These are phyloP conservation scores for Penaeus monodon DNA, from an alignment of 2,888 invertebrate genomes.

Conservation along the genomic window DNA sequence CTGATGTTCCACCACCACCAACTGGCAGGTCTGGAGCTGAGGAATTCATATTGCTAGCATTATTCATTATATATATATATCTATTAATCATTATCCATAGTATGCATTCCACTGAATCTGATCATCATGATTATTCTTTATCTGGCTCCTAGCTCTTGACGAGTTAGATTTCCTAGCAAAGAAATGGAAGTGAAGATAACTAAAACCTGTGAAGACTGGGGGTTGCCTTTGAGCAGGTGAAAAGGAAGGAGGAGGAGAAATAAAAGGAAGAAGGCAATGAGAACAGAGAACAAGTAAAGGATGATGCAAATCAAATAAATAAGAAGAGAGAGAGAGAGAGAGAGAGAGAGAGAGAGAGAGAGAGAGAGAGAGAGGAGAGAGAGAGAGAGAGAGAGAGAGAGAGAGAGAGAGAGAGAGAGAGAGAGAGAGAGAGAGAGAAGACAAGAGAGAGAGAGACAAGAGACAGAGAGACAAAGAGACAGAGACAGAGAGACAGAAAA, in stretches of 20 bases:
- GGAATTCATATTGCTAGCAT: neutral
- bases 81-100: too few relatives aligned
- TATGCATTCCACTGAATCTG: too few relatives aligned
- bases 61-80: too few relatives aligned
- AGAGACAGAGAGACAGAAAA: neutral
- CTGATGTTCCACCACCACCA: constrained; percentile 51
- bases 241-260: neutral
- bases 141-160: too few relatives aligned
- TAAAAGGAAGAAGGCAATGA: neutral
- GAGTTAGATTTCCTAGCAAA: too few relatives aligned
- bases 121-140: too few relatives aligned
- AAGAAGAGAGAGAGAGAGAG: neutral
- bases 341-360: neutral
- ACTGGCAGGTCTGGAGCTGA: constrained; percentile 55
- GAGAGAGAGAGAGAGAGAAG: neutral
- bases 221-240: too few relatives aligned
- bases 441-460: too few relatives aligned
- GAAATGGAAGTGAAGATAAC: too few relatives aligned
- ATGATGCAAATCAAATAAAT: neutral
- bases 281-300: neutral
- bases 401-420: neutral
- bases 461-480: too few relatives aligned
- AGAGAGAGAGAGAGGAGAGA: neutral
- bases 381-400: neutral
- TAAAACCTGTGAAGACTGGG: too few relatives aligned